Base-by-base conservation (phyloP, 2,797 vertebrate species). In the Brachyrhaphis roseni region DNA sequence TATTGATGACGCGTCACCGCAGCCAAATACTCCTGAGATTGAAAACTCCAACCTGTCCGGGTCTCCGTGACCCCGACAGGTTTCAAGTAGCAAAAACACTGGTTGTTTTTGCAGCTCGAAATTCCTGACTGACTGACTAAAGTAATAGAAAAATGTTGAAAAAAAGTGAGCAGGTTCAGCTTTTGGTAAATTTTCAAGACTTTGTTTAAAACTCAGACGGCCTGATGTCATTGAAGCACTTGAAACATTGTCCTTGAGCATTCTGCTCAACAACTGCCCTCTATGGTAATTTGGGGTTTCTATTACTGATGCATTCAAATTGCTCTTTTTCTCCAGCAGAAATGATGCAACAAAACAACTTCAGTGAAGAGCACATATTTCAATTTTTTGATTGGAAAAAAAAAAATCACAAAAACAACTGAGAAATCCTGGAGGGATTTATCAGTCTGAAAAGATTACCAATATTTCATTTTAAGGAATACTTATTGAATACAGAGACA, bases 1-100 rank as follows among this genome's bases (percentile, higher is more conserved):
- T 92, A 93, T 91, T 84, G 92, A 94, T 82, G 79, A 88, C 74
- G 72, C 77, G 86, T 88, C 91, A 90, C 85, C 43, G 78, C n/a
- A 75, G 85, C 78, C 77, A 83, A 89, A 91, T 72, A 74, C 81
- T 78, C 81, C 72, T 10, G 62, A 79, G 85, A 90, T 75, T 80
- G 78, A 92, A 85, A 84, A 85, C 74, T 78, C 68, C 62, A 49
- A 88, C 84, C 78, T 78, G 79, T 78, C 78, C 10, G 45, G 36
- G 74, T 74, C 51, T 76, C 64, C 12, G 78, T 71, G 81, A 87
- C 86, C n/a, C 55, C 2, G 49, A 53, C 8, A 26, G 8, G 49
- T 8, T 23, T 51, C 49, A 51, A 51, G 23, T 23, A 53, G 72
- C 59, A 82, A 77, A 83, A 84, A 78, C 72, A 59, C 49, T 78